A percentile compares a stretch with the other conserved stretches of the same genome.
These are phyloP conservation scores for Neosilurus hyrtlii DNA, from an alignment of 2,797 vertebrate genomes.

Conservation along the genomic window DNA sequence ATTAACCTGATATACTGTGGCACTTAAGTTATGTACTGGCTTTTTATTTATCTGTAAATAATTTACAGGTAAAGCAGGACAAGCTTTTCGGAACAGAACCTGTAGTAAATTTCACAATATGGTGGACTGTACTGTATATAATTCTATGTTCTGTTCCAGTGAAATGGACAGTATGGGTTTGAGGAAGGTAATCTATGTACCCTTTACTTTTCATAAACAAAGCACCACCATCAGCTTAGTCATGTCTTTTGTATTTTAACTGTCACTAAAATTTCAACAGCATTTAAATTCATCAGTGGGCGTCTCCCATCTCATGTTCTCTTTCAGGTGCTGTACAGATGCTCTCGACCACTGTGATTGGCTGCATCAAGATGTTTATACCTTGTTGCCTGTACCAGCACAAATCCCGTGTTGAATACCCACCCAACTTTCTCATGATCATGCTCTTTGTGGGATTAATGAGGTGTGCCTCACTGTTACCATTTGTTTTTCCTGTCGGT, in stretches of 20 bases:
- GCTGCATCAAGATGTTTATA: conserved; percentile 86
- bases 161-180: not conserved
- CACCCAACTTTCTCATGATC: conserved; percentile 91
- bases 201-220: not conserved
- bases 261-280: not conserved
- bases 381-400: conserved; percentile 92
- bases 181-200: not conserved
- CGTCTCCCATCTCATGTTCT: not conserved
- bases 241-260: not conserved
- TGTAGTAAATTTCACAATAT: not conserved
- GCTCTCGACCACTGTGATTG: conserved; percentile 91
- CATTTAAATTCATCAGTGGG: too few relatives aligned
- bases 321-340: conserved; percentile 89
- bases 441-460: conserved; percentile 96
- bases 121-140: not conserved
- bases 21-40: not conserved
- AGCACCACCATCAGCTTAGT: too few relatives aligned
- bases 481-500: not conserved
- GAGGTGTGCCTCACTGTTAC: conserved; percentile 72
- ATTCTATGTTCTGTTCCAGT: not conserved
- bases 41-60: not conserved
- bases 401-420: conserved; percentile 85
- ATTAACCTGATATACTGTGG: not conserved
- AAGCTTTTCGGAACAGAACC: not conserved
- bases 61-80: not conserved